These are phyloP conservation scores for Diloba caeruleocephala DNA, from an alignment of 2,888 invertebrate genomes.

Conservation along the genomic window DNA sequence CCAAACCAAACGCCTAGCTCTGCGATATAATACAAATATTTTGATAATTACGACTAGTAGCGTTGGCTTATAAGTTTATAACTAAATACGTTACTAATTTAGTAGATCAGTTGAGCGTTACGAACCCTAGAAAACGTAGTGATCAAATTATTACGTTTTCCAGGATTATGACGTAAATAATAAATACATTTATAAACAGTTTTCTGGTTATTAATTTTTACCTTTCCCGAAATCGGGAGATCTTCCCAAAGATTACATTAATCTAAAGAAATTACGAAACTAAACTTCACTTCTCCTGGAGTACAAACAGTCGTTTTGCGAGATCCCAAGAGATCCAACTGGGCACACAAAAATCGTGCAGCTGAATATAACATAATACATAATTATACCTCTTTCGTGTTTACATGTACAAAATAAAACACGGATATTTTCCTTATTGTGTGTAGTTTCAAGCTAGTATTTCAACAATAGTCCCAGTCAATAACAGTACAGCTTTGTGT, in stretches of 20 bases:
- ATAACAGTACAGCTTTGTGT: conserved; percentile 25
- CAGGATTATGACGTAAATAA: conserved; percentile 10
- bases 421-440: conserved; percentile 23
- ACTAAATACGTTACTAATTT: conserved; percentile 34
- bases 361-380: conserved; percentile 38
- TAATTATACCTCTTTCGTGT: conserved; percentile 17
- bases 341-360: conserved; percentile 18
- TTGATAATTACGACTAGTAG: conserved; percentile 28
- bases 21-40: conserved; percentile 25
- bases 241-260: conserved; percentile 33
- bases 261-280: conserved; percentile 29
- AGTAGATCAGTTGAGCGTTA: conserved; percentile 30
- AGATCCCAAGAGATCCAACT: conserved; percentile 26
- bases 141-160: conserved; percentile 5
- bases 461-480: conserved; percentile 37
- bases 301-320: conserved; percentile 19
- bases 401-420: conserved; percentile 14
- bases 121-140: conserved; percentile 15
- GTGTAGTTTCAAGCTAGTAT: conserved; percentile 19
- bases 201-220: conserved; percentile 13
- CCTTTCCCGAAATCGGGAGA: conserved; percentile 3
- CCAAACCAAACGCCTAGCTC: conserved; percentile 19
- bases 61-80: too few relatives aligned
- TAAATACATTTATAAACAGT: conserved; percentile 11
- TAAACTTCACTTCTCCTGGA: conserved; percentile 12